Base-by-base conservation (phyloP, 1,140 invertebrate genomes). In the Saccostrea glomerata region DNA sequence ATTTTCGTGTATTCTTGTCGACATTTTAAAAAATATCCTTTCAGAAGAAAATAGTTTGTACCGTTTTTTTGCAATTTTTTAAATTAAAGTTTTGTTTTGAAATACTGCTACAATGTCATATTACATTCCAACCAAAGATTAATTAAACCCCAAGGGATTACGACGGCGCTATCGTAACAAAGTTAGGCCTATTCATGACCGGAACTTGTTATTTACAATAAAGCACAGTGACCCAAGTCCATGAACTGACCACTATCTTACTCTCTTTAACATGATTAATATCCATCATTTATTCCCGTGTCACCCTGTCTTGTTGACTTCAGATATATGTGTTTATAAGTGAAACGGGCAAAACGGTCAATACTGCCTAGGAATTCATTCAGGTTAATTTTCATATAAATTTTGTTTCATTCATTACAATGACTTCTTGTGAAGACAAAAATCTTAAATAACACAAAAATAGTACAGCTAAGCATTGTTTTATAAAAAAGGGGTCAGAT, bases 201-300 rank as follows among this genome's bases (percentile, higher is more conserved):
- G 70, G 70, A 30, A 77, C 70, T 77, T 12, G 70, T 77, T 77
- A 77, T 36, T 77, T 77, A 77, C 70, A 25, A 17, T 77, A 25
- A 36, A 77, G 30, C 70, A 77, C 11, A 25, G 30, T 77, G 70
- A 77, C 70, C 70, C 7, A 30, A 25, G 70, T 25, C 70, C 70
- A 30, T 30, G 70, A 77, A 77, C 25, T 77, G 70, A 77, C 70
- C 70, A 36, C 70, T 15, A 77, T 77, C 70, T 77, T 77, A 30
- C 36, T 77, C 70, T 77, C 70, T 3, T 77, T 77, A 77, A 77
- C 23, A 77, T 77, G 70, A 77, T 77, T 77, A 77, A 77, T 77
- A 77, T 15, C 70, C 13, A 11, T 36, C 70, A 77, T 77, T 77
- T 30, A 77, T 77, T 77, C 13, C 70, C 25, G 70, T 77, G 70